These are phyloP conservation scores for Dryocosmus kuriphilus DNA, from an alignment of 2,888 invertebrate genomes.

Conservation along the genomic window DNA sequence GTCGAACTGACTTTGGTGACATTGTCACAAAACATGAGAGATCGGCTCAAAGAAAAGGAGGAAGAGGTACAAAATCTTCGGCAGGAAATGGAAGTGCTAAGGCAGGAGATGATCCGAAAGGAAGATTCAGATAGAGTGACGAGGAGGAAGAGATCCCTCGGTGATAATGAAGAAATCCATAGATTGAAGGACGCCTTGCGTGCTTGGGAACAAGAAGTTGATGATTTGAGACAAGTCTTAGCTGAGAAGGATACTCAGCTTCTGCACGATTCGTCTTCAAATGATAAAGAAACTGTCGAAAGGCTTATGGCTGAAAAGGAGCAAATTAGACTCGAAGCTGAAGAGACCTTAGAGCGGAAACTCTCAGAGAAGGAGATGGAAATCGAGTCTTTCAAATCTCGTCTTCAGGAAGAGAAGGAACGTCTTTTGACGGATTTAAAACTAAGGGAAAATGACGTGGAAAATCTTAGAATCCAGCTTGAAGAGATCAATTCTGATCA, in stretches of 20 bases:
- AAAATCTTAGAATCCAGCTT: slow-evolving; percentile 62
- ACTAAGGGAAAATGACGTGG: slow-evolving; percentile 62
- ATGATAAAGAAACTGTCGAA: slow-evolving; percentile 62
- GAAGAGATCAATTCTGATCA: slow-evolving; percentile 51
- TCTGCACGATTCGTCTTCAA: slow-evolving; percentile 61
- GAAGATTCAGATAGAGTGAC: slow-evolving; percentile 47
- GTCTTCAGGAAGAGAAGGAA: slow-evolving; percentile 57
- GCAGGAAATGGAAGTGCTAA: slow-evolving; percentile 51
- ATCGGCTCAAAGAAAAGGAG: slow-evolving; percentile 63
- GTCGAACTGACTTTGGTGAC: slow-evolving; percentile 61
- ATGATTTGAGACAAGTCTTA: slow-evolving; percentile 63
- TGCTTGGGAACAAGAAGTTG: slow-evolving; percentile 65
- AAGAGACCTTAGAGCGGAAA: slow-evolving; percentile 55
- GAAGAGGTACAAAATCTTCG: slow-evolving; percentile 58
- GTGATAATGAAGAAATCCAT: slow-evolving; percentile 63
- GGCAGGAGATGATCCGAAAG: slow-evolving; percentile 51
- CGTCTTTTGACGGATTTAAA: slow-evolving; percentile 56
- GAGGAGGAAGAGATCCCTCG: slow-evolving; percentile 44
- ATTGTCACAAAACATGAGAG: slow-evolving; percentile 56
- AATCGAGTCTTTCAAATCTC: slow-evolving; percentile 55
- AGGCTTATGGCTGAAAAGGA: slow-evolving; percentile 65
- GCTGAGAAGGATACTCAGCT: slow-evolving; percentile 65
- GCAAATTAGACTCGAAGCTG: slow-evolving; percentile 57
- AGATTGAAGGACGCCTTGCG: slow-evolving; percentile 67
- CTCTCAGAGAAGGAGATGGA: slow-evolving; percentile 62